A percentile compares a stretch with the other conserved stretches of the same genome.
Conservation (phyloP, 1,140 invertebrate species). For the Idris sp. region DNA sequence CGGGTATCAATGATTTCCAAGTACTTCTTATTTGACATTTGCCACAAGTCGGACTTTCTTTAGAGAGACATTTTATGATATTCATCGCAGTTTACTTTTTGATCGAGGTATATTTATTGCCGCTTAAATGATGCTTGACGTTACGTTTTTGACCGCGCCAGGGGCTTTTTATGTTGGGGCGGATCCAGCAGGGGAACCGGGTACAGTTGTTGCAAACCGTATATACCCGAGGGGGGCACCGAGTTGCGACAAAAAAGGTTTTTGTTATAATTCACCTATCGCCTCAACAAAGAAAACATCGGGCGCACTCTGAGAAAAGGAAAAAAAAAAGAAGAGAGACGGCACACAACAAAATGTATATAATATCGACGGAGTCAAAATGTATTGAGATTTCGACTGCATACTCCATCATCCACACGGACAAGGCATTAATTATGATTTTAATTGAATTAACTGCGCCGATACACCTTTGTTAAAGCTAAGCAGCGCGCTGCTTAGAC, state of each 20-base stretch:
- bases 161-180: conserved; percentile 24
- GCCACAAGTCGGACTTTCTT: not conserved
- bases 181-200: conserved; percentile 27
- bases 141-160: conserved; percentile 14
- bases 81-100: conserved; percentile 20
- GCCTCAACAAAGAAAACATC: conserved; percentile 45
- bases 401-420: conserved; percentile 41
- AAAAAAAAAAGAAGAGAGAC: too few species aligned
- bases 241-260: conserved; percentile 51
- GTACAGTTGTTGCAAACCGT: conserved; percentile 20
- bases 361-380: conserved; percentile 37
- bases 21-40: conserved; percentile 5
- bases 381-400: conserved; percentile 18
- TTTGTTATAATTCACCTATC: conserved; percentile 42
- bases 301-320: too few species aligned
- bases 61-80: conserved; percentile 7
- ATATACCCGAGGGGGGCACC: not conserved
- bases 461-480: conserved; percentile 38
- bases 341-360: conserved; percentile 18
- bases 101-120: conserved; percentile 51
- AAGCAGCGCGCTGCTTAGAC: conserved; percentile 37
- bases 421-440: conserved; percentile 55
- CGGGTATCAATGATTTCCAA: conserved; percentile 10
- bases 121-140: conserved; percentile 43
- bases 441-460: conserved; percentile 48